A percentile compares a stretch with the other conserved stretches of the same genome.
Conservation (phyloP, 2,113 vertebrate genomes). For the Neotoma lepida region DNA sequence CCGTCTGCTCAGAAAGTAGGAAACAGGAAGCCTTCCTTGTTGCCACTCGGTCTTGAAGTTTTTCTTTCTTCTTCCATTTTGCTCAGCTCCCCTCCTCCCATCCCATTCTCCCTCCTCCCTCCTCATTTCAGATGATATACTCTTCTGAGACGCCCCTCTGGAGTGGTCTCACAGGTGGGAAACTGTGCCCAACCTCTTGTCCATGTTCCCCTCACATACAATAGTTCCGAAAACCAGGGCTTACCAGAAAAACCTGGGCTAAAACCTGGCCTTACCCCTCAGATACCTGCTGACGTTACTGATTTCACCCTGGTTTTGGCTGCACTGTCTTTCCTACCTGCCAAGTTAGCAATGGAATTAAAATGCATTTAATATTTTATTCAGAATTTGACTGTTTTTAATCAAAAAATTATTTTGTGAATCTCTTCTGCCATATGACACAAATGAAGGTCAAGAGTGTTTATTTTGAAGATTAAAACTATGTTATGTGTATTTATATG, state of each 20-base stretch:
- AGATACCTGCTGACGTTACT: not conserved
- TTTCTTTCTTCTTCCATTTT: not conserved
- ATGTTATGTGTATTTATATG: not conserved
- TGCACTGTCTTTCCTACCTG: slow-evolving; percentile 9
- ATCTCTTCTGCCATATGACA: not conserved
- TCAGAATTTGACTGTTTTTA: slow-evolving; percentile 53
- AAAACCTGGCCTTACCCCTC: not conserved
- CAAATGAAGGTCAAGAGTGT: slow-evolving; percentile 52
- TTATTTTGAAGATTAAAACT: slow-evolving; percentile 60
- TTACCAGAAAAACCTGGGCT: not conserved
- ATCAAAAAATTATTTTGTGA: slow-evolving; percentile 48
- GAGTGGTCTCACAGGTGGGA: not conserved
- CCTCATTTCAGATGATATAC: no score
- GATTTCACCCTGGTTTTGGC: slow-evolving; percentile 13
- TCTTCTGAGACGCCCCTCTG: not conserved
- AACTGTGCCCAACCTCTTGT: not conserved
- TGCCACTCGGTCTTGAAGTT: not conserved
- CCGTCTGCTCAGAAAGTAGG: not conserved
- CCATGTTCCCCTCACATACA: not conserved
- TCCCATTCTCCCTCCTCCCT: no score
- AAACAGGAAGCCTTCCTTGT: not conserved
- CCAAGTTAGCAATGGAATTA: slow-evolving; percentile 40
- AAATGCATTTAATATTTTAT: slow-evolving; percentile 49
- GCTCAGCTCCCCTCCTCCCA: not conserved
- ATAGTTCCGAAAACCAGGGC: not conserved